Evolutionary conservation across 2,888 invertebrate genomes (phyloP).

Genomic region (Cylloceria caligata): DNA sequence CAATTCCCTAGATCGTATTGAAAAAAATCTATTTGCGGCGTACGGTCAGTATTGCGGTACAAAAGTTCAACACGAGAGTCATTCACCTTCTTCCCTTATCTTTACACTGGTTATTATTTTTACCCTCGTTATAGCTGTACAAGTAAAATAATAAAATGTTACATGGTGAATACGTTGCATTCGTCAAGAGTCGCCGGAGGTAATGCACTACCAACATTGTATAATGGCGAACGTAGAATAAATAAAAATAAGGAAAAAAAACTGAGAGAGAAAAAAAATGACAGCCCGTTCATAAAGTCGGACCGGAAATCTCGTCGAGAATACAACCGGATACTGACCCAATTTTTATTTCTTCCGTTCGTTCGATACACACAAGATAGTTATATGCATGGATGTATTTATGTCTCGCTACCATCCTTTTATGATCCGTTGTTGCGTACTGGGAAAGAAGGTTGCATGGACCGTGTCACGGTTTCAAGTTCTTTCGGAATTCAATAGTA

Average conservation of each 20-base stretch:
- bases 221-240: conserved; percentile 53
- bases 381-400: background rate
- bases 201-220: conserved; percentile 35
- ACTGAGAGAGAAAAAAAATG: conserved; percentile 14
- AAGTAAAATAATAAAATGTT: background rate
- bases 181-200: conserved; percentile 26
- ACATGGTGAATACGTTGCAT: background rate
- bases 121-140: background rate
- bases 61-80: conserved; percentile 4
- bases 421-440: conserved; percentile 48
- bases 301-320: conserved; percentile 60
- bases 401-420: conserved; percentile 24
- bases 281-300: conserved; percentile 48
- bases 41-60: background rate
- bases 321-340: conserved; percentile 63
- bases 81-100: conserved; percentile 7
- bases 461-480: conserved; percentile 5
- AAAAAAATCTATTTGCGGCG: background rate
- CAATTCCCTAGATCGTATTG: background rate
- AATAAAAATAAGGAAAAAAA: conserved; percentile 27
- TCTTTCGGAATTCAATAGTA: conserved; percentile 44
- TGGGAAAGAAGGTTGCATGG: conserved; percentile 17
- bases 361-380: conserved; percentile 19
- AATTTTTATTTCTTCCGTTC: conserved; percentile 57
- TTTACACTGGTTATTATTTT: conserved; percentile 11